Evolutionary conservation across 2,888 invertebrate genomes (phyloP).

Genomic region (Luperina testacea): DNA sequence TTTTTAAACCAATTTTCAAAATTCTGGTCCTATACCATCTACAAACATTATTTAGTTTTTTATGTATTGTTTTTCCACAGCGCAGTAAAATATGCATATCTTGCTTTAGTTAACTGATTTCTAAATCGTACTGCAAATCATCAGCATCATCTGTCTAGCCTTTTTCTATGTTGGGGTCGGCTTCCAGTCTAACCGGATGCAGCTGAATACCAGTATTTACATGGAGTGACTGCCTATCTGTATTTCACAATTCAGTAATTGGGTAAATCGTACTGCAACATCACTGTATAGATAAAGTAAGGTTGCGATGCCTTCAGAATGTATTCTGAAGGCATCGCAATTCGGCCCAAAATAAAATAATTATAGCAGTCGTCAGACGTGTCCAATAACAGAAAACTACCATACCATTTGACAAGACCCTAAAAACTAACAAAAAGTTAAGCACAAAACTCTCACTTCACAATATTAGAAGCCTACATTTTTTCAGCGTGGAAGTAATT

Average conservation of each 20-base stretch:
- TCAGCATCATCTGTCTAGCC: not conserved
- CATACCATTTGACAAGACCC: not conserved
- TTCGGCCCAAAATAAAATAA: not conserved
- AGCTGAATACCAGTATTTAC: not conserved
- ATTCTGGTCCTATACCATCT: not conserved
- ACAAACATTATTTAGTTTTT: not conserved
- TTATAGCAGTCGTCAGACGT: not conserved
- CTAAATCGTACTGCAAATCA: not conserved
- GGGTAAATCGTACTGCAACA: not conserved
- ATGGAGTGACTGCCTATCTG: not conserved
- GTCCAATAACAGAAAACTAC: not conserved
- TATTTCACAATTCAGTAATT: not conserved
- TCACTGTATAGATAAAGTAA: not conserved
- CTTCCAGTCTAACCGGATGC: not conserved
- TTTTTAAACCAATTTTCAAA: too few relatives aligned
- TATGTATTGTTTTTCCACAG: not conserved
- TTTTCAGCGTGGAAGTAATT: conserved; percentile 51
- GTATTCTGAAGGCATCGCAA: not conserved
- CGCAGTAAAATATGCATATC: too few relatives aligned
- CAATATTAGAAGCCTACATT: conserved; percentile 39
- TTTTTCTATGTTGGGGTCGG: not conserved
- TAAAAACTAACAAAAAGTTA: conserved; percentile 12
- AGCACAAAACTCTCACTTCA: conserved; percentile 4
- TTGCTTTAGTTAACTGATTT: not conserved
- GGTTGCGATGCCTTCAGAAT: too few relatives aligned